These are phyloP conservation scores for Argentina silus DNA, from an alignment of 2,797 vertebrate genomes.

Conservation along the genomic window DNA sequence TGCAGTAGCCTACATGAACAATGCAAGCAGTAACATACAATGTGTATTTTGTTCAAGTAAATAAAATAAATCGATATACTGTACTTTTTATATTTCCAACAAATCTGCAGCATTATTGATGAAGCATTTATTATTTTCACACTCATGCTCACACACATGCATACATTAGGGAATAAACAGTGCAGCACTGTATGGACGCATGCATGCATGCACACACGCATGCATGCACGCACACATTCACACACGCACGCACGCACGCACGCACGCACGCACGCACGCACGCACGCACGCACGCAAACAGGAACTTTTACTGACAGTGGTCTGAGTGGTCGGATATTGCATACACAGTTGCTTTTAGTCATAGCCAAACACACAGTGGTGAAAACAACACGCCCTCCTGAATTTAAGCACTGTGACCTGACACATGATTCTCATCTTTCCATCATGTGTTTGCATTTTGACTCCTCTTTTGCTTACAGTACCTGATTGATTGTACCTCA, in stretches of 20 bases:
- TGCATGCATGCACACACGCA: neutral
- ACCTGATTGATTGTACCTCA: neutral
- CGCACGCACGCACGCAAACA: neutral
- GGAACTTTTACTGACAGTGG: conserved; percentile 23
- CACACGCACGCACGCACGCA: neutral
- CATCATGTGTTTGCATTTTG: neutral
- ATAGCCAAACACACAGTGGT: neutral
- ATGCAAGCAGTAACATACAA: neutral
- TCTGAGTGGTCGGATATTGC: conserved; percentile 32
- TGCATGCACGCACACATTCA: neutral
- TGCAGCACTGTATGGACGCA: neutral
- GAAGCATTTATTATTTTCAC: neutral
- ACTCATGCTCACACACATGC: neutral
- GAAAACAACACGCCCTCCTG: neutral
- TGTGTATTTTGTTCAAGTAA: conserved; percentile 30
- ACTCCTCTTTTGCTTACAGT: neutral
- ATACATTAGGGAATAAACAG: neutral
- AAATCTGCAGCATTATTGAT: neutral
- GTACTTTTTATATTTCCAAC: neutral
- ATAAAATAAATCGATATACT: neutral
- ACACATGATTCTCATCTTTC: neutral
- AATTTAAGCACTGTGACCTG: neutral
- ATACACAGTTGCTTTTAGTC: conserved; percentile 17
- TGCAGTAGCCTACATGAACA: neutral
- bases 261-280: conserved; percentile 1